A percentile compares a stretch with the other conserved stretches of the same genome.
These are phyloP conservation scores for Gymnothorax javanicus DNA, from an alignment of 2,797 vertebrate species.

Conservation along the genomic window DNA sequence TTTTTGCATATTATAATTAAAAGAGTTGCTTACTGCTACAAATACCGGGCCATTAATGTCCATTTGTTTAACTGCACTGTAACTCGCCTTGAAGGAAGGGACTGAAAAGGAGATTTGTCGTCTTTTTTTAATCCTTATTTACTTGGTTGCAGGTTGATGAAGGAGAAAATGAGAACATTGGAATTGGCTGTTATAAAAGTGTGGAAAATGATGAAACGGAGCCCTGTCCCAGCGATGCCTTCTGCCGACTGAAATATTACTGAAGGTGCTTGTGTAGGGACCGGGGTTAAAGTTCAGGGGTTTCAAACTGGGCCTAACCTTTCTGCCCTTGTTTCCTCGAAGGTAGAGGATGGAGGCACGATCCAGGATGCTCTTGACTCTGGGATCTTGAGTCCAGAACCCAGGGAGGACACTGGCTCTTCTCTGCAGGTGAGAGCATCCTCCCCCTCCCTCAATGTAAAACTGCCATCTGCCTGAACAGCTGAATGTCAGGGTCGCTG, in stretches of 20 bases:
- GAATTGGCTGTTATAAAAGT: background rate
- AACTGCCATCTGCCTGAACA: background rate
- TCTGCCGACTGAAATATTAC: background rate
- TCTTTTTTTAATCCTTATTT: conserved; percentile 16
- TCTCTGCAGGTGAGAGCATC: conserved; percentile 48
- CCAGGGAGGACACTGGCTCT: conserved; percentile 56
- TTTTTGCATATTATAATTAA: conserved; percentile 39
- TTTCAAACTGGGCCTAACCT: background rate
- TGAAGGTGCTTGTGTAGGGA: background rate
- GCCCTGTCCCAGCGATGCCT: background rate
- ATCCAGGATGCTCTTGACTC: conserved; percentile 73
- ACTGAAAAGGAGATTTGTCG: conserved; percentile 17
- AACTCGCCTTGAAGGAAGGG: conserved; percentile 12
- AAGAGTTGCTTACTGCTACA: conserved; percentile 31
- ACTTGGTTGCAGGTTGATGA: conserved; percentile 19
- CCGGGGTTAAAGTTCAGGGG: background rate
- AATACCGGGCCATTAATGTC: conserved; percentile 36
- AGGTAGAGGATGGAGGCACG: conserved; percentile 62
- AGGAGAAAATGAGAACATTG: background rate
- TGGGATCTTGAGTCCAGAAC: conserved; percentile 76
- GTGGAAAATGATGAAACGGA: background rate
- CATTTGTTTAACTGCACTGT: conserved; percentile 36
- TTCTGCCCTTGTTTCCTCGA: background rate
- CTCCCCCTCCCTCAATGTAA: background rate
- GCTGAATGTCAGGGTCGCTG: background rate